These are phyloP conservation scores for Synergus japonicus DNA, from an alignment of 2,888 invertebrate species.

Conservation along the genomic window DNA sequence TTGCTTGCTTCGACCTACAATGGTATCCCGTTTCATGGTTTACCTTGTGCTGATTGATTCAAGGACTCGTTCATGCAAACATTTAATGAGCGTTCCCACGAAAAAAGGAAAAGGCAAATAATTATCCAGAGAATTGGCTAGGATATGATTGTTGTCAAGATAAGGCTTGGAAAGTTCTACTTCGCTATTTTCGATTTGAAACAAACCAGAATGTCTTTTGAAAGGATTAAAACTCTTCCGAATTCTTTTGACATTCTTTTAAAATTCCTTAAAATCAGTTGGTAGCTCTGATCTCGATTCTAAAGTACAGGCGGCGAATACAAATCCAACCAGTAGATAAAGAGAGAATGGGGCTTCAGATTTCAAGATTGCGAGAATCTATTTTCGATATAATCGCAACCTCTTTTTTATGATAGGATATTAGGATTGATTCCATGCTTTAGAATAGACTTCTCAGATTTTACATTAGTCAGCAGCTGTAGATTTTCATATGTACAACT, in stretches of 20 bases:
- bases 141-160: too few relatives aligned
- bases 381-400: too few relatives aligned
- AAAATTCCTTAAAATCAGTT: too few relatives aligned
- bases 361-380: too few relatives aligned
- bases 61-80: neutral
- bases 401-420: neutral
- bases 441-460: neutral
- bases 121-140: neutral
- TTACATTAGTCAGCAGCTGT: neutral
- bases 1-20: neutral
- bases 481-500: neutral
- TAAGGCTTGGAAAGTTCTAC: too few relatives aligned
- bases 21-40: neutral
- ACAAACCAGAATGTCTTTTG: neutral
- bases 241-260: too few relatives aligned
- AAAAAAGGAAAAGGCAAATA: constrained; percentile 34
- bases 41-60: constrained; percentile 19
- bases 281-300: too few relatives aligned
- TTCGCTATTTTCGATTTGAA: neutral
- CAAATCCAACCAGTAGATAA: too few relatives aligned
- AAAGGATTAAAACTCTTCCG: too few relatives aligned
- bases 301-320: too few relatives aligned
- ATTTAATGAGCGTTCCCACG: constrained; percentile 7
- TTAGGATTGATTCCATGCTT: neutral
- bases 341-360: too few relatives aligned